These are phyloP conservation scores for Chamaea fasciata DNA, from an alignment of 2,113 vertebrate genomes.

Conservation along the genomic window DNA sequence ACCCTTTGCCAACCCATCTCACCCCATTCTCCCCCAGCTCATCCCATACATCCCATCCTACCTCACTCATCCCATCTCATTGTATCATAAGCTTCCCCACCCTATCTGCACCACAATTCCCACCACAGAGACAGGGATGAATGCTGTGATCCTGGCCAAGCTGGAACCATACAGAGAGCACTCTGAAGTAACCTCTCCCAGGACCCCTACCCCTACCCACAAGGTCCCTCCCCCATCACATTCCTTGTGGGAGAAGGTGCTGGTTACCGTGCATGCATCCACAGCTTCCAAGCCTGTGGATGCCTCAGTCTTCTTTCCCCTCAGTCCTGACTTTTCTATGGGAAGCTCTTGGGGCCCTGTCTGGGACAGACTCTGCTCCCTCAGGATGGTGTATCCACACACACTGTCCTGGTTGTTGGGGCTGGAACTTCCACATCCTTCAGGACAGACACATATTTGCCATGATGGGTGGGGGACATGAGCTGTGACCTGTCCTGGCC, in stretches of 20 bases:
- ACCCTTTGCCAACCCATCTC: no score
- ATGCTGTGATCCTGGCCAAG: background rate
- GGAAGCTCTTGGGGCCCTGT: background rate
- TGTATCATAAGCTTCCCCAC: background rate
- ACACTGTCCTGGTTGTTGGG: background rate
- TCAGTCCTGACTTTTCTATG: background rate
- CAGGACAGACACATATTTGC: background rate
- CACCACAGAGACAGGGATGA: accelerated
- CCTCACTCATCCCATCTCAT: no score
- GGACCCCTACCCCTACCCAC: no score
- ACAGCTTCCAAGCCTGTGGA: background rate
- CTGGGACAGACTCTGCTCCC: background rate
- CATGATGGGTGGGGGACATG: accelerated
- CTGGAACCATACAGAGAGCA: background rate
- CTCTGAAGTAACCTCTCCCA: background rate
- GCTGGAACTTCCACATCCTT: background rate
- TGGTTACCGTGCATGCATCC: accelerated
- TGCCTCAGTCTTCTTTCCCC: background rate
- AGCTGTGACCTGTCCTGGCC: background rate
- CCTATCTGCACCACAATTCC: background rate
- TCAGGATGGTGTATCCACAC: accelerated
- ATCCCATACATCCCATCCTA: background rate
- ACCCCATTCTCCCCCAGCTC: background rate
- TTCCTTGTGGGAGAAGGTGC: background rate
- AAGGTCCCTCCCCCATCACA: background rate